These are phyloP conservation scores for Tetranychus piercei DNA, from an alignment of 2,888 invertebrate genomes.

Conservation along the genomic window DNA sequence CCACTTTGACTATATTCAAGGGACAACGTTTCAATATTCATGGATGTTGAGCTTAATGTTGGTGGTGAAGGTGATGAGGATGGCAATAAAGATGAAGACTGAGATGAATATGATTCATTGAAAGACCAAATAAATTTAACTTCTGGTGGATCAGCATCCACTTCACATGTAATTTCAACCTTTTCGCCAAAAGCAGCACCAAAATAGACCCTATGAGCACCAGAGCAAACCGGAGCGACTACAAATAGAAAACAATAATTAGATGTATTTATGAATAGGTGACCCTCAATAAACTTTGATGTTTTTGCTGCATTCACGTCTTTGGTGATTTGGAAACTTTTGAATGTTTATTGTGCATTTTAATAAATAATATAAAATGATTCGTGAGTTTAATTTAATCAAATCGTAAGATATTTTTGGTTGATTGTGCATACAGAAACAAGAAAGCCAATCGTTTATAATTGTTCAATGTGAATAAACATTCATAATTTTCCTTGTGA, in stretches of 20 bases:
- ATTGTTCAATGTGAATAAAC: too few relatives aligned
- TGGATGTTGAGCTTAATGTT: background rate
- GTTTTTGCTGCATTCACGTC: background rate
- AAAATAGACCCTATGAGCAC: conserved; percentile 24
- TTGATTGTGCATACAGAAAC: too few relatives aligned
- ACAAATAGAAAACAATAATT: background rate
- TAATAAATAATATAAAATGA: too few relatives aligned
- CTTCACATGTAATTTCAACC: conserved; percentile 27
- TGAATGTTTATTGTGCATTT: too few relatives aligned
- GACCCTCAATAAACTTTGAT: too few relatives aligned
- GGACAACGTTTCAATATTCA: background rate
- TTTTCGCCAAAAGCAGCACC: conserved; percentile 27
- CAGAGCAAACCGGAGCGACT: conserved; percentile 27
- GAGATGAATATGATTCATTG: conserved; percentile 16
- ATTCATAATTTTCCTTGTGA: background rate
- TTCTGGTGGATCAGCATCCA: conserved; percentile 27
- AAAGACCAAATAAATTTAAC: conserved; percentile 26
- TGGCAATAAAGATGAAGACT: background rate
- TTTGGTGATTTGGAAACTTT: too few relatives aligned
- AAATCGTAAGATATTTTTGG: too few relatives aligned
- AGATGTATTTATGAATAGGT: too few relatives aligned
- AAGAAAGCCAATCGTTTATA: too few relatives aligned
- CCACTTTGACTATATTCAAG: conserved; percentile 4
- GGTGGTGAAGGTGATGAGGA: background rate
- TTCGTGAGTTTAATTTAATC: too few relatives aligned